Conservation (phyloP, 2,797 vertebrate species). For the Schizopygopsis malacanthus region DNA sequence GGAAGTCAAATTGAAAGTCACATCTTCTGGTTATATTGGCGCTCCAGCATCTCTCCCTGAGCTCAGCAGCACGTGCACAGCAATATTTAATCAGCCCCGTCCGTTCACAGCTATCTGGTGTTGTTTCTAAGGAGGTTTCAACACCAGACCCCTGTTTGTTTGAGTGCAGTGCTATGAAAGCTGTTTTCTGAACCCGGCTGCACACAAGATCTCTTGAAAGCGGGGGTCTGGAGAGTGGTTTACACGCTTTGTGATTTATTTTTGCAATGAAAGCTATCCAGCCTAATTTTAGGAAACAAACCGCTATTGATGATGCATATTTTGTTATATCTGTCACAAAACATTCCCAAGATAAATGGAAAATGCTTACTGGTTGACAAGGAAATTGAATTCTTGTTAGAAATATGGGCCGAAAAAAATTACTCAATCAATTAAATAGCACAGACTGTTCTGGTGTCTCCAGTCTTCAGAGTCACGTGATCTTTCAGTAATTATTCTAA, state of each 20-base stretch:
- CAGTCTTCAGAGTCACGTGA: background rate
- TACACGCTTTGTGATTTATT: background rate
- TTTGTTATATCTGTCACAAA: background rate
- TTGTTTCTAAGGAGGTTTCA: background rate
- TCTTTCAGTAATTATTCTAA: background rate
- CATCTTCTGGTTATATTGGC: background rate
- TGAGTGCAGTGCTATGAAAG: background rate
- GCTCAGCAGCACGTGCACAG: constrained; percentile 5
- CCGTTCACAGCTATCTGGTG: background rate
- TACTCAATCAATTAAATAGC: background rate
- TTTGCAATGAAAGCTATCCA: constrained; percentile 2
- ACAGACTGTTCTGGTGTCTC: background rate
- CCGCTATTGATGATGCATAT: background rate
- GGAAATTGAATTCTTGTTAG: background rate
- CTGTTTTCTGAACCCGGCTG: background rate
- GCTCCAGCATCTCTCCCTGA: background rate
- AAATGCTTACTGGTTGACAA: background rate
- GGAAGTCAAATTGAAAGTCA: constrained; percentile 23
- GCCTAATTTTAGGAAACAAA: background rate
- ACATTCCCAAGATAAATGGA: background rate
- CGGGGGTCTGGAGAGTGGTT: background rate
- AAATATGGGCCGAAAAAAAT: background rate
- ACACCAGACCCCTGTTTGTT: background rate
- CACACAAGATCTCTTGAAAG: background rate
- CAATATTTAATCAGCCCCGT: background rate